Evolutionary conservation across 2,888 invertebrate species (phyloP).

Genomic region (Petrolisthes cinctipes): DNA sequence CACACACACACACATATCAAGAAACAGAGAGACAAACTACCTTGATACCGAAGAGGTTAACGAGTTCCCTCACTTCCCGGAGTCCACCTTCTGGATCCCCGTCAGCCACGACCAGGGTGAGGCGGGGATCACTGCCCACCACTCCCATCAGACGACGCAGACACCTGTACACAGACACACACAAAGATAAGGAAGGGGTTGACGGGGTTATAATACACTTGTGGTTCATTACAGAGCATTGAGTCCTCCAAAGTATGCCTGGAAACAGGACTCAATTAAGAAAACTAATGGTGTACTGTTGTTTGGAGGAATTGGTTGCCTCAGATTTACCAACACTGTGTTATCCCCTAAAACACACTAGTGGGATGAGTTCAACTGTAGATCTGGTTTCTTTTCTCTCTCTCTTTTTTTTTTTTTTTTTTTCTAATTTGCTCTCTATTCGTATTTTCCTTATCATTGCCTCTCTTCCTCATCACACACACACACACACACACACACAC

Average conservation of each 20-base stretch:
- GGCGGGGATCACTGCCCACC: slow-evolving; percentile 19
- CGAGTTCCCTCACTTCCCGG: slow-evolving; percentile 33
- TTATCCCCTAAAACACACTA: background rate
- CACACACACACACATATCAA: background rate
- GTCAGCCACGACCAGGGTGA: slow-evolving; percentile 47
- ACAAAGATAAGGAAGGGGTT: background rate
- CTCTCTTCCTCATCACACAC: too few species aligned
- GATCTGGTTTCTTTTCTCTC: background rate
- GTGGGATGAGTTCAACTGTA: background rate
- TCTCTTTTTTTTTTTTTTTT: too few species aligned
- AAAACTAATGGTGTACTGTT: too few species aligned
- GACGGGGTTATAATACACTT: background rate
- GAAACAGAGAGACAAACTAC: background rate
- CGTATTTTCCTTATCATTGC: too few species aligned
- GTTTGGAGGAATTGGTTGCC: too few species aligned
- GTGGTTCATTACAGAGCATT: background rate
- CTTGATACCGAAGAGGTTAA: slow-evolving; percentile 47
- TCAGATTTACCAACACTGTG: too few species aligned
- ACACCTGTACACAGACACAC: slow-evolving; percentile 23
- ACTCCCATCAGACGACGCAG: slow-evolving; percentile 29
- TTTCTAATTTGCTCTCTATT: too few species aligned
- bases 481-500: too few species aligned
- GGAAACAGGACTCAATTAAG: too few species aligned
- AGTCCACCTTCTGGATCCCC: slow-evolving; percentile 25
- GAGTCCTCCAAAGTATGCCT: too few species aligned